phyloP scores from a whole-genome alignment of 1,140 invertebrate species.

The Atta cephalotes region DNA sequence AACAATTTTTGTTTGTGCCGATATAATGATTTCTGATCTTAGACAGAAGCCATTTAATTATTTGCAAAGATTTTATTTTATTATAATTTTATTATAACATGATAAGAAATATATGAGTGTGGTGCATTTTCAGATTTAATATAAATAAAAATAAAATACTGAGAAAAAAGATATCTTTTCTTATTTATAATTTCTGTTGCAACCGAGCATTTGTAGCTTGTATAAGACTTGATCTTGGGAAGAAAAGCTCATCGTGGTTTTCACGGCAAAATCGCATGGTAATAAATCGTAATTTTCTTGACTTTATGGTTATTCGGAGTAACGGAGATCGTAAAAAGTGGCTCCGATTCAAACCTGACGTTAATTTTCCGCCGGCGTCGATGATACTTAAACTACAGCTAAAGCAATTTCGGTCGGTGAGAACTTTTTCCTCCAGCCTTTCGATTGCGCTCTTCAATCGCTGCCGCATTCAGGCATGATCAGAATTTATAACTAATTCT shows the following conservation, averaged over 20 bases:
- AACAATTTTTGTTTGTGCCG: constrained; percentile 23
- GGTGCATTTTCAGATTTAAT: background rate
- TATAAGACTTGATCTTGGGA: background rate
- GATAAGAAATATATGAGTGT: background rate
- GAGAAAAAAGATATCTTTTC: background rate
- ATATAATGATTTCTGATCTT: background rate
- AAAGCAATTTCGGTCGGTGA: constrained; percentile 32
- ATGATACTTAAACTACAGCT: constrained; percentile 21
- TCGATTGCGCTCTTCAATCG: constrained; percentile 29
- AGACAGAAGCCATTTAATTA: background rate
- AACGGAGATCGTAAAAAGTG: constrained; percentile 47
- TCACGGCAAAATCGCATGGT: background rate
- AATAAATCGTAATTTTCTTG: constrained; percentile 34
- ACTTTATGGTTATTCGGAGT: constrained; percentile 58
- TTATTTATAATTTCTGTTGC: background rate
- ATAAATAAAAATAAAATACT: background rate
- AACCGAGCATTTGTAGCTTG: background rate
- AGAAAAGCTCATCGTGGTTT: constrained; percentile 28
- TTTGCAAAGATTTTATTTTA: background rate
- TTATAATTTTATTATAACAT: background rate
- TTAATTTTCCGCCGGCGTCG: constrained; percentile 51
- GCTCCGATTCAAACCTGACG: constrained; percentile 20
- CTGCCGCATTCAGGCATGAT: constrained; percentile 7
- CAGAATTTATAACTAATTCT: constrained; percentile 14
- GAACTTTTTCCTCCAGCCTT: constrained; percentile 21